Percentiles rank a stretch among this genome's conserved stretches.
phyloP scores from a whole-genome alignment of 2,113 vertebrate genomes.

The Lethenteron camtschaticum region DNA sequence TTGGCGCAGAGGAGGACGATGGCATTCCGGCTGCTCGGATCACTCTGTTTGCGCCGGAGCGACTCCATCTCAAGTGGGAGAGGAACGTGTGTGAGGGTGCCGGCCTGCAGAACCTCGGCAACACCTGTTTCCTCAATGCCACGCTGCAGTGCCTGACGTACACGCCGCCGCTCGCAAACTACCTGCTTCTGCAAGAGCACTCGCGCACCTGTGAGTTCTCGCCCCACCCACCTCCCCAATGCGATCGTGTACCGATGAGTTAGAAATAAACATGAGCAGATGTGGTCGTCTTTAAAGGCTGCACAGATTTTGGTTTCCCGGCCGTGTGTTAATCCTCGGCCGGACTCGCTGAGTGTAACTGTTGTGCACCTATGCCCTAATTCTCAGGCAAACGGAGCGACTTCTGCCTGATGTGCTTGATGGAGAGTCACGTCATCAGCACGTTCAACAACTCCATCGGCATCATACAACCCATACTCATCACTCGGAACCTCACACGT shows the following conservation, averaged over 20 bases:
- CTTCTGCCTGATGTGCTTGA: slow-evolving; percentile 5
- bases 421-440: not conserved
- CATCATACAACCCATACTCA: not conserved
- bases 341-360: not conserved
- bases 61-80: not conserved
- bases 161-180: slow-evolving; percentile 2
- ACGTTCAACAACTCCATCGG: not conserved
- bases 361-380: not conserved
- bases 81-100: not conserved
- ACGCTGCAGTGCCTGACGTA: slow-evolving; percentile 2
- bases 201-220: not conserved
- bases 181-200: not conserved
- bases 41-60: slow-evolving; percentile 1
- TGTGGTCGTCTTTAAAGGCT: not conserved
- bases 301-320: not conserved
- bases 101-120: slow-evolving; percentile 4
- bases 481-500: slow-evolving; percentile 1
- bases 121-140: slow-evolving; percentile 2
- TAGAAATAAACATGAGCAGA: not conserved
- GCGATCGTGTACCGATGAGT: not conserved
- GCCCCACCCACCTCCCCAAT: not conserved
- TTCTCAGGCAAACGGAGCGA: not conserved
- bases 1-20: not conserved
- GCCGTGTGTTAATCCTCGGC: not conserved
- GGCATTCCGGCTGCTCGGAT: not conserved